Percentiles rank a stretch among this genome's conserved stretches.
Conservation (phyloP, 2,113 vertebrate genomes). For the Hipposideros armiger region DNA sequence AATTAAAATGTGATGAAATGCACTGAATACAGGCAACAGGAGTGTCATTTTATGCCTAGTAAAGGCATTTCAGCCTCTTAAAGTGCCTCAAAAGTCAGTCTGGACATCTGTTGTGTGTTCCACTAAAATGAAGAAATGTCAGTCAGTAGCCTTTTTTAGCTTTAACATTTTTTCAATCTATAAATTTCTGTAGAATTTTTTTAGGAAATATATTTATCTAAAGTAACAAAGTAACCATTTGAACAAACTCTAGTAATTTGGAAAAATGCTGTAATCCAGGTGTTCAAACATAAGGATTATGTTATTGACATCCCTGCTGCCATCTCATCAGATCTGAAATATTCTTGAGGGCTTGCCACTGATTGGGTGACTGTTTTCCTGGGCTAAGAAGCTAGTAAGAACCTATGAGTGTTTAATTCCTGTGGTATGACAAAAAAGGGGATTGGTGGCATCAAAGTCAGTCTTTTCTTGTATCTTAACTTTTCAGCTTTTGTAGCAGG, state of each 20-base stretch:
- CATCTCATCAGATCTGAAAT: background rate
- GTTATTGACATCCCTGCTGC: background rate
- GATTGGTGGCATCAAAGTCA: background rate
- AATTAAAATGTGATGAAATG: conserved; percentile 36
- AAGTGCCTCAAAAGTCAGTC: background rate
- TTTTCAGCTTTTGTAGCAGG: background rate
- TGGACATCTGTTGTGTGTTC: background rate
- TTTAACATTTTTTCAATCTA: conserved; percentile 20
- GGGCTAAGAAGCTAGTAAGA: background rate
- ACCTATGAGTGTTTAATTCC: background rate
- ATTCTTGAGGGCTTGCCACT: background rate
- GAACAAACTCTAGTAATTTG: background rate
- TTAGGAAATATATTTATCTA: background rate
- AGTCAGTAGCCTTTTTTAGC: background rate
- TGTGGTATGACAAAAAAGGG: background rate
- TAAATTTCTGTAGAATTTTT: background rate
- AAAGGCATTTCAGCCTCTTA: background rate
- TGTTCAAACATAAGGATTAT: background rate
- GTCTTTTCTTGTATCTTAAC: background rate
- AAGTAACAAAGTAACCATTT: conserved; percentile 51
- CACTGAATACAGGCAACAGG: background rate
- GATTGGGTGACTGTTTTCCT: background rate
- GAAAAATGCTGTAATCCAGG: background rate
- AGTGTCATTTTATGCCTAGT: background rate
- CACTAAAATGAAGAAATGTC: background rate